Evolutionary conservation across 2,888 invertebrate genomes (phyloP).

Genomic region (Xestia rhomboidea): DNA sequence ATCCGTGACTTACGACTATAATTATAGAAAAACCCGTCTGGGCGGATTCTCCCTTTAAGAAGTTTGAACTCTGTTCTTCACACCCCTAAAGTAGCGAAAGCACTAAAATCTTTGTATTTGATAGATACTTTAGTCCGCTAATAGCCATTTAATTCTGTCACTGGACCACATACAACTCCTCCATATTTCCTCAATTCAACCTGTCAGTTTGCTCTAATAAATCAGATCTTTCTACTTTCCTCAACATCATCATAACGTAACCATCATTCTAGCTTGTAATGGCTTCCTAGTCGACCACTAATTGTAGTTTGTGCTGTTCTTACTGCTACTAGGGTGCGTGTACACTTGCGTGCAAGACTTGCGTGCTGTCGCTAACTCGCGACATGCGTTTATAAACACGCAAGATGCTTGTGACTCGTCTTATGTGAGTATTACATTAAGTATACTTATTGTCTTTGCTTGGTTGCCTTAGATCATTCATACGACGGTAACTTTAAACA

Average conservation of each 20-base stretch:
- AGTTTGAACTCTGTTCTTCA: too few relatives aligned
- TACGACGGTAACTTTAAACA: not conserved
- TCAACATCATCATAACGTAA: slow-evolving; percentile 43
- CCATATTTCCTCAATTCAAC: slow-evolving; percentile 26
- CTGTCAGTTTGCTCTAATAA: slow-evolving; percentile 33
- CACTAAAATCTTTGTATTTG: not conserved
- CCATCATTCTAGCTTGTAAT: slow-evolving; percentile 47
- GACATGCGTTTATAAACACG: slow-evolving; percentile 16
- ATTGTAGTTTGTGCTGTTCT: slow-evolving; percentile 40
- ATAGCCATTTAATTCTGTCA: not conserved
- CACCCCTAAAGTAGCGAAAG: too few relatives aligned
- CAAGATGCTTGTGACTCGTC: not conserved
- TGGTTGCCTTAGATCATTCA: not conserved
- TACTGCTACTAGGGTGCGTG: slow-evolving; percentile 9
- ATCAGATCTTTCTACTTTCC: slow-evolving; percentile 35
- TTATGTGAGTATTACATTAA: not conserved
- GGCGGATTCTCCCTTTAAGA: too few relatives aligned
- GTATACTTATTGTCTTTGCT: not conserved
- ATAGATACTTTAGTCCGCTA: not conserved
- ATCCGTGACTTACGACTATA: too few relatives aligned
- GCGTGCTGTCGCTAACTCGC: slow-evolving; percentile 3
- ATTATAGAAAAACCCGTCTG: too few relatives aligned
- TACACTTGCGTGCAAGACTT: slow-evolving; percentile 27
- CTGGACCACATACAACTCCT: not conserved
- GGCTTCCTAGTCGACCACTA: slow-evolving; percentile 54